phyloP scores from a whole-genome alignment of 2,113 vertebrate genomes.

The Cacatua alba region DNA sequence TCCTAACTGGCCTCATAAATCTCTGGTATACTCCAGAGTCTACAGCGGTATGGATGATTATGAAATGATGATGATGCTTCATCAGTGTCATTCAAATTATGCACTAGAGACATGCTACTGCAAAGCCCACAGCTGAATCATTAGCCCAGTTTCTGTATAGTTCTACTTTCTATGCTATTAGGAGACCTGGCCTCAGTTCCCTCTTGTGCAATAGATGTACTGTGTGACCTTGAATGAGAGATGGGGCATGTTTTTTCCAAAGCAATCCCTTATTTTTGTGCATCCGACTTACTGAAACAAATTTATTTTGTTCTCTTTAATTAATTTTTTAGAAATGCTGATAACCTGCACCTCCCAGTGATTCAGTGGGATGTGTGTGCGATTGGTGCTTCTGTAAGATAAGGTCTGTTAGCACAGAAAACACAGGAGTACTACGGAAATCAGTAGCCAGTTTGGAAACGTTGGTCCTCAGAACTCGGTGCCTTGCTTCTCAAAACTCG shows the following conservation, averaged over 20 bases:
- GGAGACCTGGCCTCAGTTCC: neutral
- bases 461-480: neutral
- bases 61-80: neutral
- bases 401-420: neutral
- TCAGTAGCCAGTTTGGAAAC: neutral
- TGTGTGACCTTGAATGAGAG: neutral
- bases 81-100: neutral
- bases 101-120: neutral
- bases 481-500: neutral
- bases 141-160: neutral
- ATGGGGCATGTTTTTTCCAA: neutral
- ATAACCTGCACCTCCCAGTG: neutral
- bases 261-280: neutral
- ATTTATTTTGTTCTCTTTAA: neutral
- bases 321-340: neutral
- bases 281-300: neutral
- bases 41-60: neutral
- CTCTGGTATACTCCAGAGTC: neutral
- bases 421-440: neutral
- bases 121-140: neutral
- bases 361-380: neutral
- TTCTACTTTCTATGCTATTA: neutral
- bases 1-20: neutral
- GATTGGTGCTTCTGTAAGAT: neutral
- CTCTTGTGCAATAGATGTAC: neutral